A percentile compares a stretch with the other conserved stretches of the same genome.
These are phyloP conservation scores for Cantharis lateralis DNA, from an alignment of 2,888 invertebrate genomes.

Conservation along the genomic window DNA sequence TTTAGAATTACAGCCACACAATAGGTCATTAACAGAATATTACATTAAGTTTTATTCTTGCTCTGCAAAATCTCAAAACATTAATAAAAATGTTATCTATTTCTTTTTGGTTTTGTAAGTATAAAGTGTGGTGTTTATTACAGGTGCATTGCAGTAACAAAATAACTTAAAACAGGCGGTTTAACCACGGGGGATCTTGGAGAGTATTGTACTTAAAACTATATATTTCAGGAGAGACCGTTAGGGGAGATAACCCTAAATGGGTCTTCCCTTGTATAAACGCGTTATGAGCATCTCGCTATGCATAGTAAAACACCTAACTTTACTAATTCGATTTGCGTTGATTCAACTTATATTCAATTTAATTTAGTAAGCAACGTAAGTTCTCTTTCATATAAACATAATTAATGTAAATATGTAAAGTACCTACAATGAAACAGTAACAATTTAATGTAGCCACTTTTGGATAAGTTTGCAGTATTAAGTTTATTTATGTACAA, in stretches of 20 bases:
- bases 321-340: conserved; percentile 43
- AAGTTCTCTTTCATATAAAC: not conserved
- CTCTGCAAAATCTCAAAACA: not conserved
- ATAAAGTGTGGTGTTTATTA: conserved; percentile 24
- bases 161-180: conserved; percentile 31
- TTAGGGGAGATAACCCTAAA: conserved; percentile 47
- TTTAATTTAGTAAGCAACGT: conserved; percentile 27
- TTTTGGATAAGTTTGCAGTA: not conserved
- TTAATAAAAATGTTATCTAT: conserved; percentile 1
- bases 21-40: not conserved
- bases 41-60: not conserved
- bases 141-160: conserved; percentile 29
- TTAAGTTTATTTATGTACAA: not conserved
- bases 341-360: conserved; percentile 39
- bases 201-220: conserved; percentile 42
- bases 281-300: conserved; percentile 45
- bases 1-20: not conserved
- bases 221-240: conserved; percentile 43
- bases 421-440: not conserved
- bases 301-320: conserved; percentile 44
- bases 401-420: not conserved
- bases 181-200: conserved; percentile 37
- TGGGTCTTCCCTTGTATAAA: conserved; percentile 45
- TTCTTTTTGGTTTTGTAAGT: conserved; percentile 1
- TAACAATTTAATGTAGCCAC: not conserved